A percentile compares a stretch with the other conserved stretches of the same genome.
These are phyloP conservation scores for Meleagris gallopavo DNA, from an alignment of 2,113 vertebrate species.

Conservation along the genomic window DNA sequence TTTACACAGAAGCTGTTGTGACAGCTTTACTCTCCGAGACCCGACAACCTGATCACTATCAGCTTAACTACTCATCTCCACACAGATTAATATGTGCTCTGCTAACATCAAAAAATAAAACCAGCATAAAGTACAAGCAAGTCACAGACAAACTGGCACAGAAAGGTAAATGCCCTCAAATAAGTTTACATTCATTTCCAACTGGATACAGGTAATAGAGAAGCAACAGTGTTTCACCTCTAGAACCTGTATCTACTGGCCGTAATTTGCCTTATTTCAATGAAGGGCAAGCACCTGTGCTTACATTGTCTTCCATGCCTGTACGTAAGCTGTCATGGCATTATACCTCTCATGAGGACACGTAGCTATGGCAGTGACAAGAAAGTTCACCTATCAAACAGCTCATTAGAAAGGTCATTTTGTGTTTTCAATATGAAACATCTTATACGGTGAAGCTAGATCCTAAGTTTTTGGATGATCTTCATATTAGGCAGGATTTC, in stretches of 20 bases:
- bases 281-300: constrained; percentile 61
- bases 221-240: constrained; percentile 13
- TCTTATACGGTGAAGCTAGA: constrained; percentile 82
- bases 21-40: constrained; percentile 69
- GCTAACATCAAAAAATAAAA: constrained; percentile 74
- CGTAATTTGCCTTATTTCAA: constrained; percentile 66
- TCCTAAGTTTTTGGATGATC: constrained; percentile 77
- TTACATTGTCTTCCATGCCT: constrained; percentile 55
- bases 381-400: constrained; percentile 75
- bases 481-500: constrained; percentile 76
- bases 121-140: constrained; percentile 68
- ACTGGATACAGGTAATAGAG: constrained; percentile 73
- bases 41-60: constrained; percentile 66
- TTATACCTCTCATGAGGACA: constrained; percentile 66
- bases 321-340: constrained; percentile 38
- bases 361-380: constrained; percentile 76
- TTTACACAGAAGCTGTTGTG: constrained; percentile 67
- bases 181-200: constrained; percentile 81
- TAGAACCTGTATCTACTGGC: constrained; percentile 73
- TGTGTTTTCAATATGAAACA: constrained; percentile 90
- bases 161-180: constrained; percentile 80
- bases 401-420: constrained; percentile 78
- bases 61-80: constrained; percentile 59
- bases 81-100: constrained; percentile 70
- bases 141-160: constrained; percentile 77